A percentile compares a stretch with the other conserved stretches of the same genome.
These are phyloP conservation scores for Butastur rufipennis DNA, from an alignment of 2,113 vertebrate genomes.

Conservation along the genomic window DNA sequence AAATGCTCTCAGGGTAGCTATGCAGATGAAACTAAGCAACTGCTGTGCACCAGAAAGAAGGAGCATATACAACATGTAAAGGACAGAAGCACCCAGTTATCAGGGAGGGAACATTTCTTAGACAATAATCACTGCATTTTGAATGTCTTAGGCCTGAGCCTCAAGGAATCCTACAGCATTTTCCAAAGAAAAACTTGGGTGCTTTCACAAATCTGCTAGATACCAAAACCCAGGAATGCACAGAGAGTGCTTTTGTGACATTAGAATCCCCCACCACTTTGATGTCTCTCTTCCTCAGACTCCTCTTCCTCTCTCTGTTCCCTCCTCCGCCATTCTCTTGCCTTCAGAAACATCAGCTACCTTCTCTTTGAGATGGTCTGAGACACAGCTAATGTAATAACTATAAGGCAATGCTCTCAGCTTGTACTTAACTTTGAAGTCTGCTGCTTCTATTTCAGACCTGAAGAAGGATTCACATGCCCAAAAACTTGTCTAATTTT, in stretches of 20 bases:
- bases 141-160: neutral
- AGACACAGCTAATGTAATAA: neutral
- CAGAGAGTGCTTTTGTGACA: neutral
- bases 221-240: neutral
- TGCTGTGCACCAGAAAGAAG: neutral
- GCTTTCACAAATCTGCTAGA: neutral
- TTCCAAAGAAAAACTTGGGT: neutral
- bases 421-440: neutral
- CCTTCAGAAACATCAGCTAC: neutral
- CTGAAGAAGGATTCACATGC: neutral
- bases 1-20: neutral
- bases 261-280: neutral
- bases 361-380: neutral
- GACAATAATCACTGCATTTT: neutral
- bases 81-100: neutral
- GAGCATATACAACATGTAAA: neutral
- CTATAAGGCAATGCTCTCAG: neutral
- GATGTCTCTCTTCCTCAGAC: neutral
- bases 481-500: slow-evolving; percentile 10
- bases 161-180: neutral
- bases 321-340: neutral
- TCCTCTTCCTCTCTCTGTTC: neutral
- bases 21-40: neutral
- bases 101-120: neutral
- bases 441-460: slow-evolving; percentile 8